A percentile compares a stretch with the other conserved stretches of the same genome.
Evolutionary conservation across 1,140 invertebrate genomes (phyloP).

Genomic region (Babylonia areolata): DNA sequence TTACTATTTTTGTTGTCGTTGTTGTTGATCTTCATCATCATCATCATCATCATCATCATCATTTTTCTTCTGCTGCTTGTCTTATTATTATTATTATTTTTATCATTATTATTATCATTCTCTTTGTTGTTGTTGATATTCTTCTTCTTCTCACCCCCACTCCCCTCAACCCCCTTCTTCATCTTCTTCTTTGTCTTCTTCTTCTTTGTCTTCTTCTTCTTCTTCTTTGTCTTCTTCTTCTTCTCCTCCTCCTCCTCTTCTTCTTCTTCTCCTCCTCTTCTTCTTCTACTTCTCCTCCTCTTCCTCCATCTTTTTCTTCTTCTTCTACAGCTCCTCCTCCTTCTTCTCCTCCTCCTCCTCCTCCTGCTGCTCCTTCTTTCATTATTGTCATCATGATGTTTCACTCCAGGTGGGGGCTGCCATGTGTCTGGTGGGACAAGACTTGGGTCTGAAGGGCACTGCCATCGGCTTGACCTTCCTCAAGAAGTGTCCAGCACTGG

Average conservation of each 20-base stretch:
- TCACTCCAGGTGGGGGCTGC: slow-evolving; percentile 9
- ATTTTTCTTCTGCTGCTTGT: background rate
- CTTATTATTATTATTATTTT: background rate
- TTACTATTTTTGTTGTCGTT: background rate
- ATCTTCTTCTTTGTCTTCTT: background rate
- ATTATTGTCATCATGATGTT: background rate
- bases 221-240: background rate
- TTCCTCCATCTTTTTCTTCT: slow-evolving; percentile 1
- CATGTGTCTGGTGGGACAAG: slow-evolving; percentile 3
- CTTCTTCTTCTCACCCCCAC: background rate
- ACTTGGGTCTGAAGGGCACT: slow-evolving; percentile 6
- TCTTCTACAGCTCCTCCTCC: background rate
- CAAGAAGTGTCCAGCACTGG: slow-evolving; percentile 19
- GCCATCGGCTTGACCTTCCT: slow-evolving; percentile 1
- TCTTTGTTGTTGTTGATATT: background rate
- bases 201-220: background rate
- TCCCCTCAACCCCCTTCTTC: background rate
- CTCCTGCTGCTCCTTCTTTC: background rate
- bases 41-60: too few relatives aligned
- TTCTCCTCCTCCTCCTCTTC: background rate
- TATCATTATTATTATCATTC: background rate
- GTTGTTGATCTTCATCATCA: too few relatives aligned
- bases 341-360: background rate
- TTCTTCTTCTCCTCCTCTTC: background rate
- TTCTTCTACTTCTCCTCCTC: background rate